phyloP scores from a whole-genome alignment of 2,888 invertebrate species.

The Phortica okadai region DNA sequence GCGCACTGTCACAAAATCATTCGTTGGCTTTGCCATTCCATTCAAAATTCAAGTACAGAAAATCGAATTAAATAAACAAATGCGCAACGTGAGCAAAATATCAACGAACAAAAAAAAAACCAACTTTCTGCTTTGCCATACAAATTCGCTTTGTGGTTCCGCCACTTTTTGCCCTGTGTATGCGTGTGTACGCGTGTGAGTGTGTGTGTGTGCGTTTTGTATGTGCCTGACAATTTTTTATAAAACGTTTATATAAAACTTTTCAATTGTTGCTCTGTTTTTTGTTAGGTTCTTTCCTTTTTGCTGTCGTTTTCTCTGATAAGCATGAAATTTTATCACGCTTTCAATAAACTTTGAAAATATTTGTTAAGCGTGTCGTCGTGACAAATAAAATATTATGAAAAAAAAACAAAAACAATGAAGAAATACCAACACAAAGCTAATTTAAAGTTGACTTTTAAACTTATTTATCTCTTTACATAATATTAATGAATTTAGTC shows the following conservation, averaged over 20 bases:
- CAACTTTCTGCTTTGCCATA: not conserved
- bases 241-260: conserved; percentile 42
- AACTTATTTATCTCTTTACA: conserved; percentile 14
- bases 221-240: conserved; percentile 36
- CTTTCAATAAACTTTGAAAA: conserved; percentile 70
- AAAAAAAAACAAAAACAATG: conserved; percentile 1
- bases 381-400: conserved; percentile 20
- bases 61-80: conserved; percentile 77
- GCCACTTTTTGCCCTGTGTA: not conserved
- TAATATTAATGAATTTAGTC: too few species aligned
- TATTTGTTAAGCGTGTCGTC: conserved; percentile 55
- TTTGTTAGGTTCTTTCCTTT: conserved; percentile 32
- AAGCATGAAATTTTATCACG: conserved; percentile 72
- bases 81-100: conserved; percentile 75
- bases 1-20: conserved; percentile 19
- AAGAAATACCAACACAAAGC: not conserved
- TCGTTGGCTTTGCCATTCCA: conserved; percentile 46
- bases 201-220: conserved; percentile 2
- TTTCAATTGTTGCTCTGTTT: conserved; percentile 60
- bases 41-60: conserved; percentile 56
- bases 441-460: conserved; percentile 36
- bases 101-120: conserved; percentile 51
- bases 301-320: conserved; percentile 51
- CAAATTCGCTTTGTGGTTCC: not conserved
- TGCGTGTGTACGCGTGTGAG: conserved; percentile 18